Conservation (phyloP, 1,140 invertebrate genomes). For the Oedothorax gibbosus region DNA sequence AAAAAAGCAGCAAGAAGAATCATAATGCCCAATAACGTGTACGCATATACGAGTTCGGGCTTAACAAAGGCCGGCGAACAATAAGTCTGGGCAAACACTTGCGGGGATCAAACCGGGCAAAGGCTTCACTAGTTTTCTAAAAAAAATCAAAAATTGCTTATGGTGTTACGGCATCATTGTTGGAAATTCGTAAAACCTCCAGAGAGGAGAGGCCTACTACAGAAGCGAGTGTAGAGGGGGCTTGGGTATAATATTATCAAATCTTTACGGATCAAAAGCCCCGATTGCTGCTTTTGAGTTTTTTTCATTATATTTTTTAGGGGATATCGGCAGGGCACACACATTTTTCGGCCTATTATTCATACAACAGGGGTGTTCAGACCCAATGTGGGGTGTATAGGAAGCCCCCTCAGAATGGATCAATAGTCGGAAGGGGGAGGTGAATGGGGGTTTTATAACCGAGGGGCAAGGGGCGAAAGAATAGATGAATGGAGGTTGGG, state of each 20-base stretch:
- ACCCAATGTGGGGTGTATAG: not conserved
- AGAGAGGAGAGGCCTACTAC: not conserved
- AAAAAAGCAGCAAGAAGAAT: too few species aligned
- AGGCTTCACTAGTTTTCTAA: not conserved
- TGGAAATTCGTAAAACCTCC: not conserved
- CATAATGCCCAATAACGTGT: not conserved
- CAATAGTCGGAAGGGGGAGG: conserved; percentile 49
- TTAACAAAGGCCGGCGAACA: conserved; percentile 15
- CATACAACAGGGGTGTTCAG: conserved; percentile 1
- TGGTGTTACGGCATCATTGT: conserved; percentile 32
- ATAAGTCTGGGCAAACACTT: conserved; percentile 16
- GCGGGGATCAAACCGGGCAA: not conserved
- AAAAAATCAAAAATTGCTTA: conserved; percentile 26
- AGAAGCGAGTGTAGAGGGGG: not conserved
- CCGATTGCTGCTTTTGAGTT: conserved; percentile 29
- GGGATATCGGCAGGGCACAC: conserved; percentile 33
- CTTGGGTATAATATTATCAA: conserved; percentile 49
- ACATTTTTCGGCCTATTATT: conserved; percentile 58
- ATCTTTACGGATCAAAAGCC: conserved; percentile 53
- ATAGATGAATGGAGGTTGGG: conserved; percentile 47
- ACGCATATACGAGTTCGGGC: not conserved
- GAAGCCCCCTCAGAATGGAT: conserved; percentile 54
- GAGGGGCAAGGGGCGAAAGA: conserved; percentile 37
- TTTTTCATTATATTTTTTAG: conserved; percentile 1
- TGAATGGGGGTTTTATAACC: conserved; percentile 49